These are phyloP conservation scores for Halocynthia roretzi DNA, from an alignment of 23 tunicate species.

Conservation along the genomic window DNA sequence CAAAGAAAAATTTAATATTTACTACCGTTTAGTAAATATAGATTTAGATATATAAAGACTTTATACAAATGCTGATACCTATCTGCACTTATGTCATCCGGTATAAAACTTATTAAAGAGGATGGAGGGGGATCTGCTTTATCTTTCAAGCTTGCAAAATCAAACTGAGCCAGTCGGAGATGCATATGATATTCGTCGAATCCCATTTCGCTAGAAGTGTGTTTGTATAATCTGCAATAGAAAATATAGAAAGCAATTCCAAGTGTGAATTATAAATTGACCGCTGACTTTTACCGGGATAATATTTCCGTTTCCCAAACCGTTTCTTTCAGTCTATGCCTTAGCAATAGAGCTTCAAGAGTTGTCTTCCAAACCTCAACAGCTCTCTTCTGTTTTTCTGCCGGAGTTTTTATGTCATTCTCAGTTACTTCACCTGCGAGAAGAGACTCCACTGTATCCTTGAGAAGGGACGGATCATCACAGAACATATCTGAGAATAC, in stretches of 20 bases:
- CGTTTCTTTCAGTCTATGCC: slow-evolving; percentile 56
- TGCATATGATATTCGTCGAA: slow-evolving; percentile 76
- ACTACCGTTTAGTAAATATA: no score
- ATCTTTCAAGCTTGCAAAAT: slow-evolving; percentile 65
- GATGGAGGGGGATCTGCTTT: slow-evolving; percentile 47
- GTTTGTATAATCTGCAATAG: slow-evolving; percentile 52
- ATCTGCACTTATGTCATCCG: slow-evolving; percentile 71
- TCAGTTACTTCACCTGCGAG: slow-evolving; percentile 1
- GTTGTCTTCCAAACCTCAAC: slow-evolving; percentile 29
- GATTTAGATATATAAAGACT: no score
- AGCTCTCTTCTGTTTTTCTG: slow-evolving; percentile 14
- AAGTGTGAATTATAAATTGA: neutral
- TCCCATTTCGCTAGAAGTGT: slow-evolving; percentile 50
- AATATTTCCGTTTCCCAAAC: slow-evolving; percentile 82
- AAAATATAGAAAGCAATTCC: slow-evolving; percentile 7
- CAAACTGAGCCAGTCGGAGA: slow-evolving; percentile 64
- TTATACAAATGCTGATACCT: slow-evolving; percentile 27
- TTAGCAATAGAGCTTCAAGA: slow-evolving; percentile 52
- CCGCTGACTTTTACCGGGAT: slow-evolving; percentile 30
- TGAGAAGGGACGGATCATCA: slow-evolving; percentile 48
- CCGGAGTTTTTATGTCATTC: slow-evolving; percentile 4
- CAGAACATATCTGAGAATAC: slow-evolving; percentile 44
- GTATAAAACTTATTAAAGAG: slow-evolving; percentile 28
- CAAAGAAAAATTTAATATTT: no score
- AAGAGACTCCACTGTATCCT: slow-evolving; percentile 42